Conservation (phyloP, 1,140 invertebrate species). For the Zaprionus taronus region DNA sequence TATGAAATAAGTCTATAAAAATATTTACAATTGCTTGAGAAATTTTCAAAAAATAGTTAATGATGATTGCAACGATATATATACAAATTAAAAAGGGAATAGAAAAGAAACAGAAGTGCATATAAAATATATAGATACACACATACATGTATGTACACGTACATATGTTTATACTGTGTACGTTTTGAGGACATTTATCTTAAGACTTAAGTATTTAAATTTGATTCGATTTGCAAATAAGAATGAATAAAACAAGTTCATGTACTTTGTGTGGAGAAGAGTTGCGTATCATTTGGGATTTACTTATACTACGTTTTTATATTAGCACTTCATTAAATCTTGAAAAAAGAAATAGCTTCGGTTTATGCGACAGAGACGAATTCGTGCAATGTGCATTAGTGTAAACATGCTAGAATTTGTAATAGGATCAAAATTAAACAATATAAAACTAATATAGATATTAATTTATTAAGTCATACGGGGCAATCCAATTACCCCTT, state of each 20-base stretch:
- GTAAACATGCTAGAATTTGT: too few species aligned
- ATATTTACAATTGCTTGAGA: slow-evolving; percentile 42
- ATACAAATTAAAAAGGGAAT: slow-evolving; percentile 31
- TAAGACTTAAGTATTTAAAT: slow-evolving; percentile 57
- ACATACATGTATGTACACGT: background rate
- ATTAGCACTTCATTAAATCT: too few species aligned
- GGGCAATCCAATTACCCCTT: too few species aligned
- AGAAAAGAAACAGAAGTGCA: slow-evolving; percentile 2
- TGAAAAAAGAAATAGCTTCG: too few species aligned
- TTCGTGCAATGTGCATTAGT: too few species aligned
- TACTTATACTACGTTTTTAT: background rate
- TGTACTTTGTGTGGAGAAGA: background rate
- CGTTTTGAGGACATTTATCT: slow-evolving; percentile 42
- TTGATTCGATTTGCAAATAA: slow-evolving; percentile 36
- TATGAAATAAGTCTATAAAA: slow-evolving; percentile 20
- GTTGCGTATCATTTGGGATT: background rate
- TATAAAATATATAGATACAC: slow-evolving; percentile 14
- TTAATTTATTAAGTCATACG: too few species aligned
- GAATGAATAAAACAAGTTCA: slow-evolving; percentile 13
- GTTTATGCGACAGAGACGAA: too few species aligned
- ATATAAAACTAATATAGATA: too few species aligned
- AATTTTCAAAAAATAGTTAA: slow-evolving; percentile 26
- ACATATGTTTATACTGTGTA: background rate
- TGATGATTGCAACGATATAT: slow-evolving; percentile 50
- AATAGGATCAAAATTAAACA: too few species aligned